Conservation (phyloP, 2,888 invertebrate genomes). For the Craniophora ligustri region DNA sequence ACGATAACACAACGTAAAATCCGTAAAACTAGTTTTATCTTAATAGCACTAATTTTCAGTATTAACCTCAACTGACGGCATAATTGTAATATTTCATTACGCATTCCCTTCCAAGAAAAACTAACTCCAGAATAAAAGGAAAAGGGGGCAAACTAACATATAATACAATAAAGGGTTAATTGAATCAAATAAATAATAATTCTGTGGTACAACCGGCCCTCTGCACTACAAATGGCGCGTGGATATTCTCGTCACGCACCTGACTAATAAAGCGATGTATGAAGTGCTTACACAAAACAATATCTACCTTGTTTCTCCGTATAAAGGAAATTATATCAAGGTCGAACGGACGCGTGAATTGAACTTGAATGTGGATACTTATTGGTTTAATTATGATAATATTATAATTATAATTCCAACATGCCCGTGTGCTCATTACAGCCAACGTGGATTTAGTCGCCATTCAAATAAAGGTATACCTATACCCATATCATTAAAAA, state of each 20-base stretch:
- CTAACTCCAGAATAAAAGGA: constrained; percentile 6
- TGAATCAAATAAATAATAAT: constrained; percentile 74
- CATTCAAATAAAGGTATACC: too few relatives aligned
- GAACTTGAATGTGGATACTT: not conserved
- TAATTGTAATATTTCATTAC: constrained; percentile 3
- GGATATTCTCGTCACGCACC: constrained; percentile 78
- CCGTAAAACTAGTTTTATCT: too few relatives aligned
- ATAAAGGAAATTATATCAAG: constrained; percentile 63
- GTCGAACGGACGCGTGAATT: constrained; percentile 31
- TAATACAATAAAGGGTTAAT: constrained; percentile 71
- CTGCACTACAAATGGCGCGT: constrained; percentile 56
- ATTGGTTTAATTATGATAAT: not conserved
- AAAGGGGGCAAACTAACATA: constrained; percentile 49
- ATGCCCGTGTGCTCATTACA: too few relatives aligned
- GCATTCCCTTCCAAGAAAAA: constrained; percentile 1
- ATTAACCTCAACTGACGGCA: too few relatives aligned
- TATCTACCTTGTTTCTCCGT: constrained; percentile 62
- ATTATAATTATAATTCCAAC: too few relatives aligned
- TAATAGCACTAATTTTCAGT: too few relatives aligned
- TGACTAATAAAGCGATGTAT: constrained; percentile 82
- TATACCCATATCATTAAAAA: too few relatives aligned
- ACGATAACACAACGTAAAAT: too few relatives aligned
- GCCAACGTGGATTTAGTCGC: too few relatives aligned
- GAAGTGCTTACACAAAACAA: constrained; percentile 72
- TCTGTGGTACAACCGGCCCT: constrained; percentile 48